Percentiles rank a stretch among this genome's conserved stretches.
Conservation (phyloP, 2,797 vertebrate genomes). For the Alcedo atthis region DNA sequence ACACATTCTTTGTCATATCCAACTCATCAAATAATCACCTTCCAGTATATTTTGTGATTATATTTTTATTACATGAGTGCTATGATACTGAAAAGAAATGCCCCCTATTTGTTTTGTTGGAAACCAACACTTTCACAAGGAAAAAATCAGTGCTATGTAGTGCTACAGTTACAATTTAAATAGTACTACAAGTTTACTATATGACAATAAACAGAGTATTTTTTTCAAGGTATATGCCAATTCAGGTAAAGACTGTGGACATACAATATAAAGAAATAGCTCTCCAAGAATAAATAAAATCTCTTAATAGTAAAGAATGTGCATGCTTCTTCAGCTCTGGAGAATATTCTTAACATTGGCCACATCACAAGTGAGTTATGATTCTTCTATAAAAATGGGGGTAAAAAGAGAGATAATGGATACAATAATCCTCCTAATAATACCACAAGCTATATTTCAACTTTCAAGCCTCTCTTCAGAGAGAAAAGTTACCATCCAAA, state of each 20-base stretch:
- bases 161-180: background rate
- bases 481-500: conserved; percentile 69
- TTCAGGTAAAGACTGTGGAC: background rate
- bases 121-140: background rate
- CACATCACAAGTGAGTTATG: conserved; percentile 39
- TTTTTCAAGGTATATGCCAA: conserved; percentile 19
- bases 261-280: background rate
- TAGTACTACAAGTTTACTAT: background rate
- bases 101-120: background rate
- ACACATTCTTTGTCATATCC: background rate
- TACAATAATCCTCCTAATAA: conserved; percentile 26
- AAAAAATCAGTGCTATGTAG: background rate
- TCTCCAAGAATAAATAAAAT: conserved; percentile 18
- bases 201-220: background rate
- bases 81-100: background rate
- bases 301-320: background rate
- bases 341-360: background rate
- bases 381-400: background rate
- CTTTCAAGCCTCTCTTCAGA: conserved; percentile 46
- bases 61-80: conserved; percentile 30
- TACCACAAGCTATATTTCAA: conserved; percentile 59
- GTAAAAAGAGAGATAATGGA: conserved; percentile 20
- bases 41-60: background rate
- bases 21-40: background rate
- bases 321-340: conserved; percentile 22